These are phyloP conservation scores for Periophthalmus modestus DNA, from an alignment of 2,113 vertebrate species.

Conservation along the genomic window DNA sequence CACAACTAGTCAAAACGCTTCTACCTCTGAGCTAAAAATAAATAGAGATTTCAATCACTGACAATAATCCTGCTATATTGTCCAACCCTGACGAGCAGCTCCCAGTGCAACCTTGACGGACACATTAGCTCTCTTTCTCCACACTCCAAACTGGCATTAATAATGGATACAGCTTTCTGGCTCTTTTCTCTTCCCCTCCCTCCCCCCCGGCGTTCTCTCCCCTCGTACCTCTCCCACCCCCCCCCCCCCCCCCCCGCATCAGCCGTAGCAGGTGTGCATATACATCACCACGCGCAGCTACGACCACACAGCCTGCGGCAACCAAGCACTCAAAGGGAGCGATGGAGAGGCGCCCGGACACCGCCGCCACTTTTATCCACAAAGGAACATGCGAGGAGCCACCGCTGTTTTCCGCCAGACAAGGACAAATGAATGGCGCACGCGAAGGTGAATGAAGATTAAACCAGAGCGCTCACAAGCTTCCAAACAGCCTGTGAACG, in stretches of 20 bases:
- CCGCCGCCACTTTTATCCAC: background rate
- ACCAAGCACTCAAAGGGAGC: slow-evolving; percentile 39
- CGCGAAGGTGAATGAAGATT: slow-evolving; percentile 22
- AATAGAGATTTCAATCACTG: background rate
- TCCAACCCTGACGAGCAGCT: slow-evolving; percentile 8
- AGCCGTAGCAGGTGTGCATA: slow-evolving; percentile 69
- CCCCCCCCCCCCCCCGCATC: slow-evolving; percentile 47
- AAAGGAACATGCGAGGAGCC: slow-evolving; percentile 19
- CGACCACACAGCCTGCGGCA: slow-evolving; percentile 63
- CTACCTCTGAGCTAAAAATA: background rate
- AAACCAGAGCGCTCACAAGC: slow-evolving; percentile 25
- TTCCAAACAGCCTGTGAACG: background rate
- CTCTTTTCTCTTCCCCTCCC: slow-evolving; percentile 57
- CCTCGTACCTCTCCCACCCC: slow-evolving; percentile 23
- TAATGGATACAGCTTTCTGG: slow-evolving; percentile 74
- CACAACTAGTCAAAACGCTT: background rate
- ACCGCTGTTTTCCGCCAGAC: slow-evolving; percentile 33
- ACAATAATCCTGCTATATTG: background rate
- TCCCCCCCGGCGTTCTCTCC: slow-evolving; percentile 38
- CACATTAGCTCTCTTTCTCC: slow-evolving; percentile 79
- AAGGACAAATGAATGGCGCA: slow-evolving; percentile 50
- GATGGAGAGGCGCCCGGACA: background rate
- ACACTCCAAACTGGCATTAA: slow-evolving; percentile 75
- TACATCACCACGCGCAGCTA: slow-evolving; percentile 57
- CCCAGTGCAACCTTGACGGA: slow-evolving; percentile 64